A percentile compares a stretch with the other conserved stretches of the same genome.
These are phyloP conservation scores for Tinea semifulvella DNA, from an alignment of 2,888 invertebrate species.

Conservation along the genomic window DNA sequence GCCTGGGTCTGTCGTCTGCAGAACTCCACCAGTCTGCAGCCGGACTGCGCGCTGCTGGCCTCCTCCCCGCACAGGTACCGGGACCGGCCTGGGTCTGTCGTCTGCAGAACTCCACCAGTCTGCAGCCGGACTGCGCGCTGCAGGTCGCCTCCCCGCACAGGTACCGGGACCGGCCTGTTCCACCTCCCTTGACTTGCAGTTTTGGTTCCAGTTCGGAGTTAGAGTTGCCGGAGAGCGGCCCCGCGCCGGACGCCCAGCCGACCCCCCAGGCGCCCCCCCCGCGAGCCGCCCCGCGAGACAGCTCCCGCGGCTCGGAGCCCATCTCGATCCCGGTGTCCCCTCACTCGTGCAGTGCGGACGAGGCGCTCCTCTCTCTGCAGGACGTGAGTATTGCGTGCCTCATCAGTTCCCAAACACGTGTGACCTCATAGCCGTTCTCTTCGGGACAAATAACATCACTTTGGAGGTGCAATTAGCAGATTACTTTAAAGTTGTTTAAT, in stretches of 20 bases:
- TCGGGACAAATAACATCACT: background rate
- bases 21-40: too few species aligned
- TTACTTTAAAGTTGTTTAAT: background rate
- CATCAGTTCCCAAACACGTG: background rate
- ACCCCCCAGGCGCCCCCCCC: conserved; percentile 23
- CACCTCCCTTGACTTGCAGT: too few species aligned
- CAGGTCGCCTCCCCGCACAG: too few species aligned
- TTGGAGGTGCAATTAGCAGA: too few species aligned
- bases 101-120: too few species aligned
- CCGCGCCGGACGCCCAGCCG: conserved; percentile 29
- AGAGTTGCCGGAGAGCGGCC: conserved; percentile 75
- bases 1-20: too few species aligned
- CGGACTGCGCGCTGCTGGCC: too few species aligned
- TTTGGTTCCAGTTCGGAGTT: too few species aligned
- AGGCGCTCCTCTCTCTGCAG: conserved; percentile 45
- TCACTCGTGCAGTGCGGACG: conserved; percentile 52
- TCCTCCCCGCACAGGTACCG: too few species aligned
- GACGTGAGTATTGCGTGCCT: conserved; percentile 29
- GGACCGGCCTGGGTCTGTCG: too few species aligned
- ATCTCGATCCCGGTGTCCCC: conserved; percentile 72
- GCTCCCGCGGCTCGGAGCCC: conserved; percentile 54
- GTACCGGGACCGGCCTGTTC: too few species aligned
- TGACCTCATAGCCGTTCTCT: background rate
- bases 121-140: too few species aligned
- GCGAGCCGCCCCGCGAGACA: conserved; percentile 21